Conservation (phyloP, 2,113 vertebrate species). For the Leuciscus idus region DNA sequence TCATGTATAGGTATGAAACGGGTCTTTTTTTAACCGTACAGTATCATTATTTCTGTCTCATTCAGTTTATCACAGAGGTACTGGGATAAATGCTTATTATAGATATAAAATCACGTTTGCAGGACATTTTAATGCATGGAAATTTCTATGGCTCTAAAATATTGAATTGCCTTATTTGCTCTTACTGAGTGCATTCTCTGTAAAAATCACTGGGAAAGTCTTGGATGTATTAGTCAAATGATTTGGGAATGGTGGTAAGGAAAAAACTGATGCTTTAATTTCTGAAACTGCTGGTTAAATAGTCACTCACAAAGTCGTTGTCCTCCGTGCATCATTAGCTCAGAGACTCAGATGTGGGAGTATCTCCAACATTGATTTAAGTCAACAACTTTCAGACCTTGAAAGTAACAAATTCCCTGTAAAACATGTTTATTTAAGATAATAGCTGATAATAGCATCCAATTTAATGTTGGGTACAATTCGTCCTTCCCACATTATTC, state of each 20-base stretch:
- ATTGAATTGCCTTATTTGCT: background rate
- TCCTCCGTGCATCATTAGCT: slow-evolving; percentile 35
- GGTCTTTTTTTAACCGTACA: too few relatives aligned
- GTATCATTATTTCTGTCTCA: too few relatives aligned
- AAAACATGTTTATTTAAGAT: background rate
- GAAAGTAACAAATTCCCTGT: slow-evolving; percentile 41
- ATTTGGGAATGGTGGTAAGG: background rate
- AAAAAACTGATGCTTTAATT: too few relatives aligned
- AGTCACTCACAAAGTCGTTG: background rate
- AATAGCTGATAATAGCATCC: background rate
- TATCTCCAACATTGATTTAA: background rate
- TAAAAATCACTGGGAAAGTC: background rate
- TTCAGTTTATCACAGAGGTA: too few relatives aligned
- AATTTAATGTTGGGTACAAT: background rate
- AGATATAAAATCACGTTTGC: background rate
- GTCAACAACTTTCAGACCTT: slow-evolving; percentile 19
- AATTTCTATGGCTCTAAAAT: too few relatives aligned
- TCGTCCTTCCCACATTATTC: slow-evolving; percentile 10
- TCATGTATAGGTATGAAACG: too few relatives aligned
- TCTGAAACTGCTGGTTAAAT: slow-evolving; percentile 12
- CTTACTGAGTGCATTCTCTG: background rate
- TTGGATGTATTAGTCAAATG: background rate
- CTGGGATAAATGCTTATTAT: too few relatives aligned
- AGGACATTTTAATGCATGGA: background rate
- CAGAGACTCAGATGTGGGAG: background rate